Conservation (phyloP, 2,113 vertebrate species). For the Macroglossus sobrinus region DNA sequence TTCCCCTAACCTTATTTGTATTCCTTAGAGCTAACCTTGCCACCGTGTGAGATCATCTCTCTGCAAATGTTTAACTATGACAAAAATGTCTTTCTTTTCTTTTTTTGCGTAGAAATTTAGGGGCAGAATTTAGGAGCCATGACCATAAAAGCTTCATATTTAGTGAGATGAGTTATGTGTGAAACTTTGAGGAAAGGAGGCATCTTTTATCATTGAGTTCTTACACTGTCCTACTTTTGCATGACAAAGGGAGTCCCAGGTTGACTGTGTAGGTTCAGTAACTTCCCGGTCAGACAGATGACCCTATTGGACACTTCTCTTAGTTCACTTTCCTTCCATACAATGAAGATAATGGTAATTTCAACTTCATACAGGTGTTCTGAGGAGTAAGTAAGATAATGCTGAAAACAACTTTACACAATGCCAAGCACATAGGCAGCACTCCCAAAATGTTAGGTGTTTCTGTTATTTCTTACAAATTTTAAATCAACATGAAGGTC, state of each 20-base stretch:
- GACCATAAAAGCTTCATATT: background rate
- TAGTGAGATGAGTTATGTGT: background rate
- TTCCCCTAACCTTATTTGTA: background rate
- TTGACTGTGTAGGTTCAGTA: background rate
- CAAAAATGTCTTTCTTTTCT: background rate
- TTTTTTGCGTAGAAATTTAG: background rate
- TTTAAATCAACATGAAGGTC: background rate
- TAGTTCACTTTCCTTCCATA: background rate
- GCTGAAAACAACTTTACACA: background rate
- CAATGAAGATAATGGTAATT: background rate
- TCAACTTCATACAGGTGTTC: background rate
- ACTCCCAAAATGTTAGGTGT: background rate
- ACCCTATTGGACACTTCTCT: background rate
- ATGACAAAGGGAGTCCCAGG: background rate
- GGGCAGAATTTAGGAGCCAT: constrained; percentile 15
- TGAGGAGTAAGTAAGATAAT: background rate
- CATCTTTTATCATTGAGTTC: background rate
- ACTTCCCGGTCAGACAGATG: background rate
- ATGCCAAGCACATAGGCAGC: background rate
- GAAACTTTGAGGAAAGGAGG: background rate
- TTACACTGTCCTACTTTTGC: background rate
- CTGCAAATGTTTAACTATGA: constrained; percentile 13
- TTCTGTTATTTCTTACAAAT: background rate
- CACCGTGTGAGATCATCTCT: background rate
- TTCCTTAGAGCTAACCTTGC: background rate